Percentiles rank a stretch among this genome's conserved stretches.
These are phyloP conservation scores for Paracyclopina nana DNA, from an alignment of 1,140 invertebrate genomes.

Conservation along the genomic window DNA sequence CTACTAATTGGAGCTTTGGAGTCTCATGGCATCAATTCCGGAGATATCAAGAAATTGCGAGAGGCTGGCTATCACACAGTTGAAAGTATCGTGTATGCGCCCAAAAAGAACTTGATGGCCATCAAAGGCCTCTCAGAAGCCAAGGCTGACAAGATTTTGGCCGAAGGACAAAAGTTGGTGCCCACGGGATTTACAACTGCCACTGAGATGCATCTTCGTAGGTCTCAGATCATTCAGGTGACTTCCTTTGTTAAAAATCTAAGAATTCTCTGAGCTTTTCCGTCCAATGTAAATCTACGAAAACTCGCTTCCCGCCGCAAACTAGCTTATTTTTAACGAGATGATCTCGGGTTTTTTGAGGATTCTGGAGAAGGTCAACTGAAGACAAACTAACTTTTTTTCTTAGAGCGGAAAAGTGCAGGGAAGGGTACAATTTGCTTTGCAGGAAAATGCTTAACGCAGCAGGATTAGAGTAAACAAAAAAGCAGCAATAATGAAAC, in stretches of 20 bases:
- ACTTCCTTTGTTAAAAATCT: too few relatives aligned
- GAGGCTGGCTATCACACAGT: constrained; percentile 86
- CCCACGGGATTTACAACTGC: constrained; percentile 96
- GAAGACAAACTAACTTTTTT: too few relatives aligned
- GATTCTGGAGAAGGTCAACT: too few relatives aligned
- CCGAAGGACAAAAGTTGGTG: constrained; percentile 76
- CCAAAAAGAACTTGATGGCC: constrained; percentile 65
- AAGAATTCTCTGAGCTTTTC: too few relatives aligned
- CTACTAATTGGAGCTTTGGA: constrained; percentile 20
- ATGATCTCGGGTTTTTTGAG: not conserved
- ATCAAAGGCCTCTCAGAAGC: constrained; percentile 95
- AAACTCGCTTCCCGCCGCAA: too few relatives aligned
- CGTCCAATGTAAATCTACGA: too few relatives aligned
- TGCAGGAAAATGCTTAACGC: too few relatives aligned
- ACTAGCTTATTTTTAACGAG: not conserved
- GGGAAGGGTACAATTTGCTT: too few relatives aligned
- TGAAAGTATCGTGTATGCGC: constrained; percentile 80
- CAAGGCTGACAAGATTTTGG: constrained; percentile 87
- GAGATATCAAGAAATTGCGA: constrained; percentile 80
- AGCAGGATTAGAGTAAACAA: too few relatives aligned
- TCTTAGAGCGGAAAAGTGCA: too few relatives aligned
- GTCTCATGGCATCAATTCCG: constrained; percentile 51
- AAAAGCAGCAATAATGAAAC: too few relatives aligned
- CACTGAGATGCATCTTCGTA: constrained; percentile 79
- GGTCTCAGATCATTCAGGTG: constrained; percentile 65